A percentile compares a stretch with the other conserved stretches of the same genome.
Evolutionary conservation across 2,888 invertebrate genomes (phyloP).

Genomic region (Mimas tiliae): DNA sequence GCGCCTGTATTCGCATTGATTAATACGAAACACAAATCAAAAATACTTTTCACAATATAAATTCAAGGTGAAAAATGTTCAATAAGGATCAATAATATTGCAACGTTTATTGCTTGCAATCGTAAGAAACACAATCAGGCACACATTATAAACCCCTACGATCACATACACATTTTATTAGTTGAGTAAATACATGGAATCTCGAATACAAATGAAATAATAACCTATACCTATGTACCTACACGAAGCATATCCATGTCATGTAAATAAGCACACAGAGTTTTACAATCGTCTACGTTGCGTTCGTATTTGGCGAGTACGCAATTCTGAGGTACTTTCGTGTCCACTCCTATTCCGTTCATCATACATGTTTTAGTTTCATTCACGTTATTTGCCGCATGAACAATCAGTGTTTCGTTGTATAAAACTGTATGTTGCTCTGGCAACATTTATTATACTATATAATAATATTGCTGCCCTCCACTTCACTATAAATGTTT

Average conservation of each 20-base stretch:
- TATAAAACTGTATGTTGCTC: slow-evolving; percentile 20
- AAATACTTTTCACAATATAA: slow-evolving; percentile 48
- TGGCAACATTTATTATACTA: slow-evolving; percentile 5
- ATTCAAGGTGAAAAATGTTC: slow-evolving; percentile 38
- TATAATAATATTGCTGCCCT: background rate
- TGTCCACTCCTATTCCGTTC: background rate
- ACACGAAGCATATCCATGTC: slow-evolving; percentile 36
- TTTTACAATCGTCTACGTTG: slow-evolving; percentile 14
- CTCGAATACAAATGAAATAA: slow-evolving; percentile 60
- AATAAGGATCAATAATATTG: slow-evolving; percentile 61
- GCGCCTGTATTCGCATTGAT: slow-evolving; percentile 49
- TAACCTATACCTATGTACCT: slow-evolving; percentile 36
- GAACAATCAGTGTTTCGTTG: slow-evolving; percentile 23
- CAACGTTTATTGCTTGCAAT: slow-evolving; percentile 71
- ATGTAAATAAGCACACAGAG: slow-evolving; percentile 28
- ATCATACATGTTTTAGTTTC: background rate
- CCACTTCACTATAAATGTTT: slow-evolving; percentile 1
- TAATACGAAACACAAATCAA: slow-evolving; percentile 59
- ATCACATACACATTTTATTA: slow-evolving; percentile 44
- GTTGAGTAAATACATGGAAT: slow-evolving; percentile 58
- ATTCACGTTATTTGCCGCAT: background rate
- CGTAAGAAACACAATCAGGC: slow-evolving; percentile 62
- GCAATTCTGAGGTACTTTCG: slow-evolving; percentile 10
- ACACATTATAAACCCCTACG: slow-evolving; percentile 59
- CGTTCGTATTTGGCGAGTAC: background rate